Evolutionary conservation across 2,797 vertebrate genomes (phyloP).

Genomic region (Aphelocoma californica): DNA sequence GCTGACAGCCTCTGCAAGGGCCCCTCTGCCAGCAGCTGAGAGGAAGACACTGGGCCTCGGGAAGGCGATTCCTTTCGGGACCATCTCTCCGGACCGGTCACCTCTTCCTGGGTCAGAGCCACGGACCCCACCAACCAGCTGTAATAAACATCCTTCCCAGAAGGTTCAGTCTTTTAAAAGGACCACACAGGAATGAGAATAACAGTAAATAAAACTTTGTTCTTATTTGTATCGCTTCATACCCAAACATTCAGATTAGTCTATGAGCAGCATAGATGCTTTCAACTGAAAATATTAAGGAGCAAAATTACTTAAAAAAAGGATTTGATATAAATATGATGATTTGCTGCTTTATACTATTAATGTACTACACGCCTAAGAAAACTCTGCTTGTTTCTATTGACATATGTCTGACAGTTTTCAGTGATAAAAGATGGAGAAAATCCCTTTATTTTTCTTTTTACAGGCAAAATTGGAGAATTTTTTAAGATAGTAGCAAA

Average conservation of each 20-base stretch:
- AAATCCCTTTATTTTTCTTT: neutral
- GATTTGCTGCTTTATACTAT: neutral
- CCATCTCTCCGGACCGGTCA: too few species aligned
- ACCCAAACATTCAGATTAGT: neutral
- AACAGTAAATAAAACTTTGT: neutral
- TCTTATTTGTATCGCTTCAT: neutral
- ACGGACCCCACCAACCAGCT: too few species aligned
- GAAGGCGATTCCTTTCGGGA: too few species aligned
- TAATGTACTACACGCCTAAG: neutral
- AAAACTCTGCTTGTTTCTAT: neutral
- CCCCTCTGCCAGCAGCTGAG: too few species aligned
- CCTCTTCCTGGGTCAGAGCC: too few species aligned
- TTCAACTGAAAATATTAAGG: neutral
- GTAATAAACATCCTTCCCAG: neutral
- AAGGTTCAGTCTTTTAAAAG: neutral
- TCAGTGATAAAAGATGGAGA: neutral
- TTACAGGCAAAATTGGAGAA: neutral
- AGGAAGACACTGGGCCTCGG: too few species aligned
- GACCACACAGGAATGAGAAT: neutral
- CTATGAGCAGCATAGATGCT: neutral
- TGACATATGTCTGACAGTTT: neutral
- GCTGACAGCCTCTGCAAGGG: too few species aligned
- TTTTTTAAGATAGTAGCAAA: neutral
- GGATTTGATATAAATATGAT: neutral
- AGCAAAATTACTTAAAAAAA: neutral